These are phyloP conservation scores for Apogon talboti DNA, from an alignment of 2,797 vertebrate genomes.

Conservation along the genomic window DNA sequence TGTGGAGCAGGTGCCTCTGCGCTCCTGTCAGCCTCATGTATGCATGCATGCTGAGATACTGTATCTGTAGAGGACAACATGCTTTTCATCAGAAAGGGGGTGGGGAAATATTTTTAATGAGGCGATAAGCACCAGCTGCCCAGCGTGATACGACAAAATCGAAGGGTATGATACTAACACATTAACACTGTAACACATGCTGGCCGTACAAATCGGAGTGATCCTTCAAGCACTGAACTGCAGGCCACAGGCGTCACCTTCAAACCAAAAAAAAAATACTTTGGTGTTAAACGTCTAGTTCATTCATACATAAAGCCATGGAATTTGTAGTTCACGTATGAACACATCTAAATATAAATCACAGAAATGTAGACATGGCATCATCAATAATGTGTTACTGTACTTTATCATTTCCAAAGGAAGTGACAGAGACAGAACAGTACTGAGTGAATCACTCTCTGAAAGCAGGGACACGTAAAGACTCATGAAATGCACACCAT, in stretches of 20 bases:
- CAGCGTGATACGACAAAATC: slow-evolving; percentile 22
- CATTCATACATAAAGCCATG: not conserved
- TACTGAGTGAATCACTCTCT: too few relatives aligned
- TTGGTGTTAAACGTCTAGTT: slow-evolving; percentile 2
- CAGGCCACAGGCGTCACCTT: not conserved
- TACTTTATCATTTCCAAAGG: not conserved
- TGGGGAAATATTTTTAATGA: slow-evolving; percentile 54
- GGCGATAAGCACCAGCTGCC: slow-evolving; percentile 67
- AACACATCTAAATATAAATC: not conserved
- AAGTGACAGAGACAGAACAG: not conserved
- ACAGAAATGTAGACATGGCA: not conserved
- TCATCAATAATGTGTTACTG: not conserved
- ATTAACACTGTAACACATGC: slow-evolving; percentile 43
- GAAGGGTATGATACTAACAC: slow-evolving; percentile 32
- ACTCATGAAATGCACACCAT: not conserved
- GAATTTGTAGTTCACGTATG: not conserved
- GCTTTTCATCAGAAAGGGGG: slow-evolving; percentile 30
- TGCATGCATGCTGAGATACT: slow-evolving; percentile 28
- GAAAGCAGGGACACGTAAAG: too few relatives aligned
- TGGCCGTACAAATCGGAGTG: slow-evolving; percentile 31
- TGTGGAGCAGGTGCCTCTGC: slow-evolving; percentile 10
- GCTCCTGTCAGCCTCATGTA: not conserved
- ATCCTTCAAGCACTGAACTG: slow-evolving; percentile 7
- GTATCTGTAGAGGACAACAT: slow-evolving; percentile 24
- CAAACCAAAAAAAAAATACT: not conserved